Evolutionary conservation across 2,113 vertebrate species (phyloP).

Genomic region (Madoqua kirkii): DNA sequence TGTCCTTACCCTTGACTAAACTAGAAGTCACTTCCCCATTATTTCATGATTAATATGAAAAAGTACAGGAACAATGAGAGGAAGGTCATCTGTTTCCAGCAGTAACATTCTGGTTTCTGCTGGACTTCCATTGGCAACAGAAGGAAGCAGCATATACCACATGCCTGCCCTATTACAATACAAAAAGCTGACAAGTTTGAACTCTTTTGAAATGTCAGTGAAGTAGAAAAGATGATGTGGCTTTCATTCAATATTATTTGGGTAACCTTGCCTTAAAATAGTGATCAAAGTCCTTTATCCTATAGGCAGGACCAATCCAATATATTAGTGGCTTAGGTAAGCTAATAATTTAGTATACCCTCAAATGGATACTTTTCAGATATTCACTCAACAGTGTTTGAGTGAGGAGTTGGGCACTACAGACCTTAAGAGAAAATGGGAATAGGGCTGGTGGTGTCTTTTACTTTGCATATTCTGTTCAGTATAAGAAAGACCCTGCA

Average conservation of each 20-base stretch:
- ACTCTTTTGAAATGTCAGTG: not conserved
- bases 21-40: not conserved
- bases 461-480: not conserved
- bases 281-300: not conserved
- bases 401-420: not conserved
- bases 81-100: conserved; percentile 48
- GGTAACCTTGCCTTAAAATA: conserved; percentile 34
- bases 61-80: conserved; percentile 6
- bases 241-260: conserved; percentile 30
- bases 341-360: not conserved
- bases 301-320: conserved; percentile 4
- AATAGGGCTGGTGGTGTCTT: not conserved
- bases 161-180: not conserved
- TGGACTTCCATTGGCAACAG: not conserved
- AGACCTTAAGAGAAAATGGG: not conserved
- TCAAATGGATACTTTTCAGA: not conserved
- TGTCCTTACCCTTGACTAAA: conserved; percentile 3
- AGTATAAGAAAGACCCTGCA: not conserved
- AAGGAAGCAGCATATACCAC: not conserved
- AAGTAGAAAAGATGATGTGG: not conserved
- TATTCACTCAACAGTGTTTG: not conserved
- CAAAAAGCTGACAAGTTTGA: conserved; percentile 33
- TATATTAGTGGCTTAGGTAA: not conserved
- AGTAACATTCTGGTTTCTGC: conserved; percentile 30
- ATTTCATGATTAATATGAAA: conserved; percentile 54